Evolutionary conservation across 2,113 vertebrate genomes (phyloP).

Genomic region (Ariopsis seemanni): DNA sequence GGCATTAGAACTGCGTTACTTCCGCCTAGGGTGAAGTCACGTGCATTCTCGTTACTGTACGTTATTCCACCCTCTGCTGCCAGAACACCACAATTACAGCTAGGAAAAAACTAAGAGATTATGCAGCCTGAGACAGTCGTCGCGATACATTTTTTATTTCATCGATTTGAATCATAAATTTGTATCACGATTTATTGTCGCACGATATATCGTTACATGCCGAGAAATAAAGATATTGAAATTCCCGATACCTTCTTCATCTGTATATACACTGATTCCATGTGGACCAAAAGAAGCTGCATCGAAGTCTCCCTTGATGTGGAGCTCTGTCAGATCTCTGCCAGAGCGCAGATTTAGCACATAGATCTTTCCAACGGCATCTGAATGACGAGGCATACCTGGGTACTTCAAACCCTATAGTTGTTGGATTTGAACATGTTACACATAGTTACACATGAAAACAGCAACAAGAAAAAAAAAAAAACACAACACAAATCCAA

Average conservation of each 20-base stretch:
- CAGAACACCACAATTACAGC: too few relatives aligned
- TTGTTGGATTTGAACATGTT: neutral
- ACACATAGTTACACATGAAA: neutral
- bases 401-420: conserved; percentile 80
- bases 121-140: too few relatives aligned
- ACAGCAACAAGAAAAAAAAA: neutral
- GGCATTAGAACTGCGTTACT: too few relatives aligned
- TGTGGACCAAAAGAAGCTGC: conserved; percentile 85
- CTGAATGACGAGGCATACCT: conserved; percentile 64
- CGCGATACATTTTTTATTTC: too few relatives aligned
- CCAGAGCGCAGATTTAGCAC: conserved; percentile 77
- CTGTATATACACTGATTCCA: conserved; percentile 82
- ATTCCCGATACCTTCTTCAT: conserved; percentile 77
- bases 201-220: too few relatives aligned
- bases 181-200: too few relatives aligned
- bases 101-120: too few relatives aligned
- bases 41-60: too few relatives aligned
- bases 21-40: too few relatives aligned
- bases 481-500: neutral
- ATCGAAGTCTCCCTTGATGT: conserved; percentile 84
- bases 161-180: too few relatives aligned
- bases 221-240: too few relatives aligned
- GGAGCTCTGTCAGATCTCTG: conserved; percentile 73
- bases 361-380: conserved; percentile 79
- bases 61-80: too few relatives aligned